Conservation (phyloP, 2,113 vertebrate genomes). For the Spilogale gracilis region DNA sequence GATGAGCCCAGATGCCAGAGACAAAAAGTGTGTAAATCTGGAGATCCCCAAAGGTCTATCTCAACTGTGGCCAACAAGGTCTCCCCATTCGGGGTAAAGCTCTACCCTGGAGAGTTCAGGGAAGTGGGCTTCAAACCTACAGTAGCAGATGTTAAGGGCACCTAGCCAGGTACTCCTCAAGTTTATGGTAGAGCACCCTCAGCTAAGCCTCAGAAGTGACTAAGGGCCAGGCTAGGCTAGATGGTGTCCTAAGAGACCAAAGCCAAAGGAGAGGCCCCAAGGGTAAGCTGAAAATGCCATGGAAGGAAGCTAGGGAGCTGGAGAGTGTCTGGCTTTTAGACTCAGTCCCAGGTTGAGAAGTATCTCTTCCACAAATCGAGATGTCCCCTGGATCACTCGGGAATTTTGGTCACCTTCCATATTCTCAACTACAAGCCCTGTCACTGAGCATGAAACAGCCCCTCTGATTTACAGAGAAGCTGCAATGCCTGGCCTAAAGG, state of each 20-base stretch:
- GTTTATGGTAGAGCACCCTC: neutral
- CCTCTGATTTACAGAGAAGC: neutral
- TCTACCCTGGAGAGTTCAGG: neutral
- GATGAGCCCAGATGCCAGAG: neutral
- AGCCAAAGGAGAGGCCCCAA: neutral
- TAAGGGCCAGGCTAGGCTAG: neutral
- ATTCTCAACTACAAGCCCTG: neutral
- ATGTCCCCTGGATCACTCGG: neutral
- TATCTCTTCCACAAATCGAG: neutral
- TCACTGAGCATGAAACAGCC: neutral
- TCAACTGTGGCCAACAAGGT: conserved; percentile 13
- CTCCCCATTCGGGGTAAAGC: neutral
- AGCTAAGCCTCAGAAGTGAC: neutral
- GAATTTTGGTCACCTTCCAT: neutral
- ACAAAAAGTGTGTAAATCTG: neutral
- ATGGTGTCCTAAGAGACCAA: neutral
- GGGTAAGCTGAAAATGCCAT: neutral
- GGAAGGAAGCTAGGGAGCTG: neutral
- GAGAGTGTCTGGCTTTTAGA: neutral
- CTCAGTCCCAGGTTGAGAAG: neutral
- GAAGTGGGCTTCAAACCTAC: neutral
- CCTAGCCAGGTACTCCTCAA: neutral
- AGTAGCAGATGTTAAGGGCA: neutral
- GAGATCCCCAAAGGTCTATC: neutral
- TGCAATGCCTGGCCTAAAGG: neutral